Base-by-base conservation (phyloP, 2,113 vertebrate species). In the Myiozetetes cayanensis region DNA sequence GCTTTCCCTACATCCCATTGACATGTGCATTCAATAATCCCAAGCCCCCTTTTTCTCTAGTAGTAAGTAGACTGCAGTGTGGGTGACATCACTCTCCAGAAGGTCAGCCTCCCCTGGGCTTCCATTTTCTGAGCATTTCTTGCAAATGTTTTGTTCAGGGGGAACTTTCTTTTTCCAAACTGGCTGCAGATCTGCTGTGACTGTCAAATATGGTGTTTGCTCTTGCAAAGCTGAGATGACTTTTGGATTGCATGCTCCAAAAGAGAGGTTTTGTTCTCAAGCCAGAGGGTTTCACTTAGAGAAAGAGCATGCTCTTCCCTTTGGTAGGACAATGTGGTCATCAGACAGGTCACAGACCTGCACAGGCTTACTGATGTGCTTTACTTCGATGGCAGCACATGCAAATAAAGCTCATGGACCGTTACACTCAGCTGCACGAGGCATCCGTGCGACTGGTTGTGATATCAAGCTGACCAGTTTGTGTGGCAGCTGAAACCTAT, bases 11-110 rank as follows among this genome's bases (percentile, higher is more conserved):
- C 86, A 91, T 97, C 97, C 98, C 96, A 85, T 90, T 97, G 96
- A 96, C 98, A 99, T 98, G 97, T 98, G 98, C 93, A 97, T 98
- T 98, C 95, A 98, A 98, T 99, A 98, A 98, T 97, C 92, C 85
- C 80, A 72, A 93, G 39, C 47, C 91, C 47, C 33, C 37, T 95
- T 97, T 96, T 80, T 80, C 41, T 55, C 94, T 83, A 59, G 49
- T 65, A 86, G 92, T 78, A 93, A 94, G 88, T 9, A 89, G 76
- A 65, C 84, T 70, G 89, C 90, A 89, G 71, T 86, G 63, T 16
- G 12, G 31, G 84, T 98, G 97, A 98, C 96, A 96, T 98, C 97
- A 97, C 98, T 89, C 96, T 98, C 49, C 35, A 56, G 93, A 95
- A 96, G 89, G 74, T 92, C 81, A 91, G 65, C 44, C 98, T 98